Evolutionary conservation across 30 jellyfish, hydroid and myxozoan genomes (phyloP), one percentile per base, ranked within the genome.

Genomic region (Chrysaora quinquecirrha): DNA sequence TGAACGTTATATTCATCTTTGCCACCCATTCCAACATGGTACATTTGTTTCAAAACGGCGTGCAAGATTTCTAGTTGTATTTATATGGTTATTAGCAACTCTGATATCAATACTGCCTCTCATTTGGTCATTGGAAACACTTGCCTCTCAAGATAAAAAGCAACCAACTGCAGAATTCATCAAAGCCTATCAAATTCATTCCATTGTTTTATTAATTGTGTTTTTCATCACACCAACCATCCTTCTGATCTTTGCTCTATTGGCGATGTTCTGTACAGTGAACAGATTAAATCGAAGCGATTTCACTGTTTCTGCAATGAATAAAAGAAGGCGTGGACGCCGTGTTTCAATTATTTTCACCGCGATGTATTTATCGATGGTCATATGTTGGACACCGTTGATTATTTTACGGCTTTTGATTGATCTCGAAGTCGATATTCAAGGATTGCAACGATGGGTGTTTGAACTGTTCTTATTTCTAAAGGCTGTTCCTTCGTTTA

Each of bases 321-420:
- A 38, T 32, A 34, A 82, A 30, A 73, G 75, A 20, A 80, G 66
- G 23, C 28, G 78, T 33, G 87, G 71, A 64, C 60, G 87, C 10
- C 33, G 82, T 25, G 94, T 83, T 12, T 67, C 71, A 2, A 32
- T 83, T 29, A 71, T 83, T 0, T 83, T 83, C 71, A 31, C 71
- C 71, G 72, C 84, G 20, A 83, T 83, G 94, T 83, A 83, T 52
- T 28, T 47, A 14, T 71, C 80, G 64, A 34, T 83, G 64, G 28
- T 83, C 63, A 60, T 71, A 11, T 83, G 94, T 54, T 83, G 94
- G 94, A 71, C 87, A 14, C 94, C 94, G 0, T 21, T 83, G 80
- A 83, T 50, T 20, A 2, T 35, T 6, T 66, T 83, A n/a, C 86
- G 94, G 0, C 2, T 83, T 9, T 0, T 48, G 1, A 30, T 83